phyloP scores from a whole-genome alignment of 2,113 vertebrate genomes.

The Pleuronectes platessa region DNA sequence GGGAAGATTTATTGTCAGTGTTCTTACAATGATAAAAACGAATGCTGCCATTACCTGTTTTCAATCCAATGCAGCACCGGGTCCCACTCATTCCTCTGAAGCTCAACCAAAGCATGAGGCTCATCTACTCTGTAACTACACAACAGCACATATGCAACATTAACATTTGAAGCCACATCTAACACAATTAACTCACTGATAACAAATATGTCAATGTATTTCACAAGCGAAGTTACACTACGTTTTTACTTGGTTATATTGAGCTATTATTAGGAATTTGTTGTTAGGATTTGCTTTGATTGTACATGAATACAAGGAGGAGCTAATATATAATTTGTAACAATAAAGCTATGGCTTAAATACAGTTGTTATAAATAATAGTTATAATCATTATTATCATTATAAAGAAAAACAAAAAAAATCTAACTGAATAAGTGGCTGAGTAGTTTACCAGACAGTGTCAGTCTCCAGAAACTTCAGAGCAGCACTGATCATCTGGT shows the following conservation, averaged over 20 bases:
- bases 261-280: background rate
- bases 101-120: constrained; percentile 89
- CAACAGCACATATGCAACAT: constrained; percentile 5
- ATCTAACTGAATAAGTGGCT: background rate
- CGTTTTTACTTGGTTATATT: background rate
- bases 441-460: constrained; percentile 88
- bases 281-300: no score
- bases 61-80: constrained; percentile 92
- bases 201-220: no score
- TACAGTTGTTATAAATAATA: no score
- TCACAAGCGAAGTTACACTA: background rate
- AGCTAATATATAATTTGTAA: no score
- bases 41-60: constrained; percentile 79
- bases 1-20: background rate
- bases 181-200: background rate
- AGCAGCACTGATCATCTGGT: constrained; percentile 88
- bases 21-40: background rate
- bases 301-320: no score
- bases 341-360: no score
- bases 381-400: no score
- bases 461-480: constrained; percentile 97
- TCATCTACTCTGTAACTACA: constrained; percentile 96
- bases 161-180: background rate
- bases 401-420: background rate
- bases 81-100: constrained; percentile 96